phyloP scores from a whole-genome alignment of 2,888 invertebrate species.

The Sclerodermus sp. region DNA sequence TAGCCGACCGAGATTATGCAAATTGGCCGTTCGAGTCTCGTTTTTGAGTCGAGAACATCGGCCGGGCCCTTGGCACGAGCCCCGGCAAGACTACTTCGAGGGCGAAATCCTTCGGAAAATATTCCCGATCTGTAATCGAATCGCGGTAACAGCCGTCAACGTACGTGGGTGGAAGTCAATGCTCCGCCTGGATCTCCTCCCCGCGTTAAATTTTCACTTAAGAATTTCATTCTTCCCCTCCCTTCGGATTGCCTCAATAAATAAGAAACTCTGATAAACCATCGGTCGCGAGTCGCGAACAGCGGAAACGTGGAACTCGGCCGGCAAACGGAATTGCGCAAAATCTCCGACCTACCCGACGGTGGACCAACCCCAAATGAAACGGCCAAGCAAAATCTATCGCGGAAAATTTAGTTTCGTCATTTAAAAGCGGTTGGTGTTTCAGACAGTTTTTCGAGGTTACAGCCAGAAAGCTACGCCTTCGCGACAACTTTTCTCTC shows the following conservation, averaged over 20 bases:
- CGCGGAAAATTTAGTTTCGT: too few relatives aligned
- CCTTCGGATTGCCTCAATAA: not conserved
- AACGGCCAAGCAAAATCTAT: too few relatives aligned
- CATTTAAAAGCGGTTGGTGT: too few relatives aligned
- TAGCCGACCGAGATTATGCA: not conserved
- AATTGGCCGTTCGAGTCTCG: not conserved
- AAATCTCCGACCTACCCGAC: not conserved
- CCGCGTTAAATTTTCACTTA: not conserved
- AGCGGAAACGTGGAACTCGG: too few relatives aligned
- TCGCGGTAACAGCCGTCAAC: not conserved
- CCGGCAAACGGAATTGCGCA: not conserved
- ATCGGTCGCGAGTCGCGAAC: too few relatives aligned
- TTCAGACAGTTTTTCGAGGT: too few relatives aligned
- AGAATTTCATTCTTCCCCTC: not conserved
- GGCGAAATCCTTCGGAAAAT: not conserved
- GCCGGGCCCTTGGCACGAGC: not conserved
- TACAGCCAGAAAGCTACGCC: too few relatives aligned
- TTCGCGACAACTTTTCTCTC: not conserved
- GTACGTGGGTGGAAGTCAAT: too few relatives aligned
- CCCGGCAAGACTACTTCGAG: not conserved
- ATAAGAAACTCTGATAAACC: too few relatives aligned
- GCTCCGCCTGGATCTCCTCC: too few relatives aligned
- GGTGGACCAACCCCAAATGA: not conserved
- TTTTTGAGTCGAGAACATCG: not conserved
- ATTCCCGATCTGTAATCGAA: not conserved